Evolutionary conservation across 2,888 invertebrate species (phyloP).

Genomic region (Philhelius pedissequus): DNA sequence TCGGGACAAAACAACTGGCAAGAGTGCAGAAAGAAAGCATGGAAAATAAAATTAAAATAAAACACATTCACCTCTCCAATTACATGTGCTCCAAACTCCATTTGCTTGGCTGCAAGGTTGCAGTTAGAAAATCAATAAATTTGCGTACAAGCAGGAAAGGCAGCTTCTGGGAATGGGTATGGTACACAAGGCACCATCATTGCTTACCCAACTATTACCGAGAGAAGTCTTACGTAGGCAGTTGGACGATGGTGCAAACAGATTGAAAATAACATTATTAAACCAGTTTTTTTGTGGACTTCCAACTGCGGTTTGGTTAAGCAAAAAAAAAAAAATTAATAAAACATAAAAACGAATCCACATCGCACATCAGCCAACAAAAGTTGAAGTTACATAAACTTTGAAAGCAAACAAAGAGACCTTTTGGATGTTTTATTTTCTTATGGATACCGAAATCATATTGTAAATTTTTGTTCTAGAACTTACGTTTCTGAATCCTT

Average conservation of each 20-base stretch:
- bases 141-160: neutral
- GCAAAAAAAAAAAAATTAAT: neutral
- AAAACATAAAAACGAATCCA: slow-evolving; percentile 1
- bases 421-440: neutral
- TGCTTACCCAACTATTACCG: neutral
- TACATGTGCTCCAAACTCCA: slow-evolving; percentile 27
- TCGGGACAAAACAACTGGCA: neutral
- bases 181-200: neutral
- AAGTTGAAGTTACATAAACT: slow-evolving; percentile 14
- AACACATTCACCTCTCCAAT: slow-evolving; percentile 20
- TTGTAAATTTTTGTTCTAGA: neutral
- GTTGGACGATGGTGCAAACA: neutral
- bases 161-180: neutral
- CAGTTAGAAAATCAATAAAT: slow-evolving; percentile 54
- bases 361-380: slow-evolving; percentile 1
- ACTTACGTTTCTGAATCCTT: slow-evolving; percentile 73
- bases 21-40: neutral
- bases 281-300: slow-evolving; percentile 38
- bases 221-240: neutral
- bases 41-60: neutral
- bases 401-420: neutral
- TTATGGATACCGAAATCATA: neutral
- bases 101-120: neutral
- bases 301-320: neutral
- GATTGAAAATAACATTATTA: slow-evolving; percentile 17